A percentile compares a stretch with the other conserved stretches of the same genome.
Evolutionary conservation across 2,888 invertebrate species (phyloP).

Genomic region (Ennomos erosarius): DNA sequence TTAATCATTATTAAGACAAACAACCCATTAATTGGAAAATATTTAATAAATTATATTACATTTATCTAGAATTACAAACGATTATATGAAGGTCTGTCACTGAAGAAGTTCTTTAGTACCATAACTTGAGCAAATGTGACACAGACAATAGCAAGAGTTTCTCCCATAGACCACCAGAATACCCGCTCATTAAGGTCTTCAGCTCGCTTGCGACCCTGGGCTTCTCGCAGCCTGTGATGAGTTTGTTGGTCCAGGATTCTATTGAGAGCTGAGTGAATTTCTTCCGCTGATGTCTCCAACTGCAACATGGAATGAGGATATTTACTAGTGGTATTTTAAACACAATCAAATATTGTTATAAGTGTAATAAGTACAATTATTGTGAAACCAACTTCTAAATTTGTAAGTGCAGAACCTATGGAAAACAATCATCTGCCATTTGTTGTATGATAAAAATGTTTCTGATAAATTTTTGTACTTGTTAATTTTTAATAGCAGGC

Average conservation of each 20-base stretch:
- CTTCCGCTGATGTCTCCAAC: slow-evolving; percentile 97
- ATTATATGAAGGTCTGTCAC: slow-evolving; percentile 79
- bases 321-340: slow-evolving; percentile 14
- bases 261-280: slow-evolving; percentile 95
- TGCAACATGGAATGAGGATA: slow-evolving; percentile 68
- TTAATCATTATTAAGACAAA: background rate
- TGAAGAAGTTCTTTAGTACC: slow-evolving; percentile 96
- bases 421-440: too few species aligned
- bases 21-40: slow-evolving; percentile 37
- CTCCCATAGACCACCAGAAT: slow-evolving; percentile 96
- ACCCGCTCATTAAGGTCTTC: slow-evolving; percentile 98
- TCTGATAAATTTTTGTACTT: too few species aligned
- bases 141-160: slow-evolving; percentile 93
- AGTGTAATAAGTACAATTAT: too few species aligned
- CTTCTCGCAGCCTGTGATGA: slow-evolving; percentile 97
- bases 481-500: too few species aligned
- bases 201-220: slow-evolving; percentile 97
- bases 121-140: slow-evolving; percentile 97
- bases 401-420: too few species aligned
- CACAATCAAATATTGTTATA: too few species aligned
- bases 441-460: too few species aligned
- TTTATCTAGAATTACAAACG: slow-evolving; percentile 70
- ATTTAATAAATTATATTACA: slow-evolving; percentile 72
- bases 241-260: slow-evolving; percentile 98
- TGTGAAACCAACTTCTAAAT: too few species aligned